Evolutionary conservation across 92 coral and sea anemone species (phyloP), one percentile per base, ranked within the genome.

Genomic region (Galaxea fascicularis): DNA sequence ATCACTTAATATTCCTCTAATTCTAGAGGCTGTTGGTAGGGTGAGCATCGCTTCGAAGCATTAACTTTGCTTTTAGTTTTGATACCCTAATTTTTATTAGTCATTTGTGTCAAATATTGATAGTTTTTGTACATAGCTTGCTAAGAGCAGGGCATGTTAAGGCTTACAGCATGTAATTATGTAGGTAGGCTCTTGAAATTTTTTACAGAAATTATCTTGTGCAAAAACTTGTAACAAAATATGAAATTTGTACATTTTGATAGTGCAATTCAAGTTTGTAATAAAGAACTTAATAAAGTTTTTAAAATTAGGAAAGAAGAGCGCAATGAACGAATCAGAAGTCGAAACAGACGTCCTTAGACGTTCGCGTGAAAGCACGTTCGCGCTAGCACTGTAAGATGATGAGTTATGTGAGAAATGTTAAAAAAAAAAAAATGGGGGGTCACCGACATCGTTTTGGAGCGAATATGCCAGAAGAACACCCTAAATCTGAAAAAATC

Each of bases 141-240:
- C 65, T 52, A 54, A 80, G 67, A 27, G 62, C 74, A 69, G 27
- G 68, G 68, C 73, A 27, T 78, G 83, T 78, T 44, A 41, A 79
- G 29, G 65, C 84, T 66, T 79, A 44, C 71, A 79, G 47, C 24
- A 44, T 65, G 65, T 80, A 68, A 80, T 67, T 67, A 80, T 52
- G 52, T 80, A 80, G 84, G 73, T 80, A 80, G 85, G 85, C 77
- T 80, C 20, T 69, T 80, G 65, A 70, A 80, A 52, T 80, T 80
- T 54, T 80, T 67, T 49, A 10, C 4, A 49, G 18, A 29, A 78
- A 69, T 66, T 67, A 53, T 80, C 31, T 54, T 53, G 18, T 5
- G 76, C 24, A 53, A 54, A 63, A 22, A 52, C 14, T n/a, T 73
- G 53, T 47, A 67, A 68, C 16, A 24, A 67, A 66, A 22, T 62